A percentile compares a stretch with the other conserved stretches of the same genome.
These are phyloP conservation scores for Leptoclinus maculatus DNA, from an alignment of 2,797 vertebrate species.

Conservation along the genomic window DNA sequence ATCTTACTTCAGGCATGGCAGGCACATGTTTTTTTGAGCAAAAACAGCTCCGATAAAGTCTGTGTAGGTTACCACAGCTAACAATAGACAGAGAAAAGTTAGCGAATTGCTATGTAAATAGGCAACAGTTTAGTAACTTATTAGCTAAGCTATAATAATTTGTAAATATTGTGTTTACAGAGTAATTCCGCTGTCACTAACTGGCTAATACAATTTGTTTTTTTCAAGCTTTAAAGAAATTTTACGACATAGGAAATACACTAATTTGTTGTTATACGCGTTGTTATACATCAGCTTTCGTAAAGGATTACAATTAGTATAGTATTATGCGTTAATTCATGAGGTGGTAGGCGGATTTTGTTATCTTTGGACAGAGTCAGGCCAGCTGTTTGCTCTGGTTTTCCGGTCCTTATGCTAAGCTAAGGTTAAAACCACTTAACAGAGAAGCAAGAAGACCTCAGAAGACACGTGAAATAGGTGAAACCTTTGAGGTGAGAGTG, in stretches of 20 bases:
- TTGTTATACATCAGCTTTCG: no score
- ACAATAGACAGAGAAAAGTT: background rate
- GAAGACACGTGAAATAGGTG: conserved; percentile 15
- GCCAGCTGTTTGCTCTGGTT: no score
- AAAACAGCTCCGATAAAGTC: background rate
- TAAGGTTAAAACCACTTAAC: background rate
- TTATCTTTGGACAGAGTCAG: no score
- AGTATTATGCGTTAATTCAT: background rate
- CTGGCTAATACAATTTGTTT: no score
- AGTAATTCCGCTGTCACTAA: background rate
- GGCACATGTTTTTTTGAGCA: no score
- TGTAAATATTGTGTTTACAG: no score
- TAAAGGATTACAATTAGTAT: no score
- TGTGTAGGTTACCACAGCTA: background rate
- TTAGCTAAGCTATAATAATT: background rate
- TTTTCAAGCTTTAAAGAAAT: background rate
- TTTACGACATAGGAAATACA: background rate
- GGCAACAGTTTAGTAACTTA: background rate
- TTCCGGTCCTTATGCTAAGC: background rate
- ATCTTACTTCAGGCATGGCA: background rate
- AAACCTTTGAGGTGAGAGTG: conserved; percentile 23
- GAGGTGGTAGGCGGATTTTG: no score
- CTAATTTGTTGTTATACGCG: background rate
- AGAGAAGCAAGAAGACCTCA: conserved; percentile 3
- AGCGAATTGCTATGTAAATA: background rate